Conservation (phyloP, 2,113 vertebrate species). For the Phyllopteryx taeniolatus region DNA sequence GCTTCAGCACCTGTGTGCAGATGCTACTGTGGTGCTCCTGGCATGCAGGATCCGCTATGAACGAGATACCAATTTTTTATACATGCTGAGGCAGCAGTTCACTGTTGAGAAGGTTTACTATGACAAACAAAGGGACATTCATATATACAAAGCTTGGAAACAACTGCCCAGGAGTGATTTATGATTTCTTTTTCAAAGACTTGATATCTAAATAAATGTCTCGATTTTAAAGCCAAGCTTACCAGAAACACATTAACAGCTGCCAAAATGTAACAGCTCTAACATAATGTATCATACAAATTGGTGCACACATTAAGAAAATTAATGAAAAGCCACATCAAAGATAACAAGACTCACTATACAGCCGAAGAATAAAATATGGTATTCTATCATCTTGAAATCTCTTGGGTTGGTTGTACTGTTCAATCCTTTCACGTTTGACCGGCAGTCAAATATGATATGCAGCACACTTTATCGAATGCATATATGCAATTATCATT, state of each 20-base stretch:
- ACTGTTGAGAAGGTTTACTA: conserved; percentile 80
- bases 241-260: conserved; percentile 71
- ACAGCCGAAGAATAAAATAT: conserved; percentile 59
- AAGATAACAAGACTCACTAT: conserved; percentile 52
- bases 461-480: background rate
- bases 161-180: conserved; percentile 62
- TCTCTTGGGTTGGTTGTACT: conserved; percentile 22
- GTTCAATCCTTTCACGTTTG: conserved; percentile 7
- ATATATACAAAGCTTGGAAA: conserved; percentile 81
- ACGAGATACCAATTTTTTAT: conserved; percentile 84
- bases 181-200: conserved; percentile 26
- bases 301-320: conserved; percentile 54
- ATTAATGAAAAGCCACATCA: conserved; percentile 54
- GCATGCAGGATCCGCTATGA: conserved; percentile 91
- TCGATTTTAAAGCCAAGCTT: conserved; percentile 9
- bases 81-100: conserved; percentile 77
- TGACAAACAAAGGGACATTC: conserved; percentile 81
- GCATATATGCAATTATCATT: background rate
- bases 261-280: conserved; percentile 69
- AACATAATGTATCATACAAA: conserved; percentile 63
- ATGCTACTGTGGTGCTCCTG: conserved; percentile 75
- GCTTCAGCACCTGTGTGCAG: conserved; percentile 81
- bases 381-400: conserved; percentile 43
- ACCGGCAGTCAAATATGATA: background rate
- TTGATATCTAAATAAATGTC: background rate